phyloP scores from a whole-genome alignment of 2,888 invertebrate genomes.

The Oxystoma pomonae region DNA sequence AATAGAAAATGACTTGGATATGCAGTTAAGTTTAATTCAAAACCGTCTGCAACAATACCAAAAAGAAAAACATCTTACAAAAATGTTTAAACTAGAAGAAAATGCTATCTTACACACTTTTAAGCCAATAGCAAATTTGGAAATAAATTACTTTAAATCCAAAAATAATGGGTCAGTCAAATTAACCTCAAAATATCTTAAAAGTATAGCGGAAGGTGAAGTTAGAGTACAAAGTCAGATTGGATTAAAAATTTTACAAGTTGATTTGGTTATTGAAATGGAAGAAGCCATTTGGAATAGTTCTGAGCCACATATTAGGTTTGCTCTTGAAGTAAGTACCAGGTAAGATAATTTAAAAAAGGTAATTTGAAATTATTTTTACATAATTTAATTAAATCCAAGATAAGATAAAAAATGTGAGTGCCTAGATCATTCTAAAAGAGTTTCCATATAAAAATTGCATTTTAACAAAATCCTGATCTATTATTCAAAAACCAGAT shows the following conservation, averaged over 20 bases:
- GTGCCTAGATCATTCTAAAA: no score
- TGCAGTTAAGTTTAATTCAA: slow-evolving; percentile 11
- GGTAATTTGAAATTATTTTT: no score
- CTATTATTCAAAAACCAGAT: no score
- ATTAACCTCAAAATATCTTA: slow-evolving; percentile 10
- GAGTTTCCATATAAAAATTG: no score
- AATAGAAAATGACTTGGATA: slow-evolving; percentile 11
- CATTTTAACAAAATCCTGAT: no score
- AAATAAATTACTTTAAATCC: slow-evolving; percentile 6
- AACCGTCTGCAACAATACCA: slow-evolving; percentile 14
- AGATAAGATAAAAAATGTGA: no score
- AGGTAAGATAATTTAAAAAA: slow-evolving; percentile 8
- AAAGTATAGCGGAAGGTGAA: slow-evolving; percentile 15
- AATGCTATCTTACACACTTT: slow-evolving; percentile 11
- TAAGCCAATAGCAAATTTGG: slow-evolving; percentile 4
- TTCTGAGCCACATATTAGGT: slow-evolving; percentile 17
- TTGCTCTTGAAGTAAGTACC: slow-evolving; percentile 19
- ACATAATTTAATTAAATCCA: no score
- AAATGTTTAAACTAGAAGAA: slow-evolving; percentile 12
- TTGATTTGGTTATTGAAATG: slow-evolving; percentile 10
- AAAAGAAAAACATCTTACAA: slow-evolving; percentile 7
- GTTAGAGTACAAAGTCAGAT: slow-evolving; percentile 9
- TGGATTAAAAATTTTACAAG: slow-evolving; percentile 7
- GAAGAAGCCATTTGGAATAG: slow-evolving; percentile 17
- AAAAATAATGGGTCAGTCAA: slow-evolving; percentile 1